Percentiles rank a stretch among this genome's conserved stretches.
Conservation (phyloP, 2,888 invertebrate genomes). For the Ischnura elegans region DNA sequence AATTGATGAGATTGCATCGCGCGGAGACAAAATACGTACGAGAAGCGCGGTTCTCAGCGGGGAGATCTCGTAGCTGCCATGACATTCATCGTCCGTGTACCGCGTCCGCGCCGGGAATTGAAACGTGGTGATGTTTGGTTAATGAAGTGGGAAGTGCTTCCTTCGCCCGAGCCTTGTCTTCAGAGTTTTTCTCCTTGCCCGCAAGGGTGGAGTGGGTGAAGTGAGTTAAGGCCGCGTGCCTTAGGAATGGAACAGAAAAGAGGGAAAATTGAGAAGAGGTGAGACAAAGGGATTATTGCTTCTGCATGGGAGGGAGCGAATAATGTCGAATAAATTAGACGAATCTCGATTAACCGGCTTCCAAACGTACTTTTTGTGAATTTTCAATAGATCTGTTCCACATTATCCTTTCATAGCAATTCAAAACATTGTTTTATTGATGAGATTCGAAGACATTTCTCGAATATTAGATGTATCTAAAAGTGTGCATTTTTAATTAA, state of each 20-base stretch:
- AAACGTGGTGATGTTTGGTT: slow-evolving; percentile 60
- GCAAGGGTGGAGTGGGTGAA: background rate
- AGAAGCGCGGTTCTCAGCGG: background rate
- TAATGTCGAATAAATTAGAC: no score
- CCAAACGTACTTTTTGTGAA: no score
- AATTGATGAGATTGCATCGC: slow-evolving; percentile 29
- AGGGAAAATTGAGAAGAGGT: background rate
- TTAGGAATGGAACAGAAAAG: background rate
- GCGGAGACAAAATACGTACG: background rate
- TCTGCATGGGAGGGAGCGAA: no score
- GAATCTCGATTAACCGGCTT: no score
- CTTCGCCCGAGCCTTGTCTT: slow-evolving; percentile 46
- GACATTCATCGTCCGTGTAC: slow-evolving; percentile 36
- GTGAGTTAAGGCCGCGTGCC: background rate
- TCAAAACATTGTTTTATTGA: no score
- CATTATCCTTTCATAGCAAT: no score
- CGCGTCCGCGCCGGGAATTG: slow-evolving; percentile 33
- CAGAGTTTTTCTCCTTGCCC: slow-evolving; percentile 30
- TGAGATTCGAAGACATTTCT: no score
- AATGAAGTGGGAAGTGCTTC: slow-evolving; percentile 52
- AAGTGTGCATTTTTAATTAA: no score
- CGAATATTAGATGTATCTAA: no score
- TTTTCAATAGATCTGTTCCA: no score
- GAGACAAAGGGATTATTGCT: background rate
- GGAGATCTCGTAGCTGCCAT: background rate